These are phyloP conservation scores for Gambusia affinis DNA, from an alignment of 2,113 vertebrate genomes.

Conservation along the genomic window DNA sequence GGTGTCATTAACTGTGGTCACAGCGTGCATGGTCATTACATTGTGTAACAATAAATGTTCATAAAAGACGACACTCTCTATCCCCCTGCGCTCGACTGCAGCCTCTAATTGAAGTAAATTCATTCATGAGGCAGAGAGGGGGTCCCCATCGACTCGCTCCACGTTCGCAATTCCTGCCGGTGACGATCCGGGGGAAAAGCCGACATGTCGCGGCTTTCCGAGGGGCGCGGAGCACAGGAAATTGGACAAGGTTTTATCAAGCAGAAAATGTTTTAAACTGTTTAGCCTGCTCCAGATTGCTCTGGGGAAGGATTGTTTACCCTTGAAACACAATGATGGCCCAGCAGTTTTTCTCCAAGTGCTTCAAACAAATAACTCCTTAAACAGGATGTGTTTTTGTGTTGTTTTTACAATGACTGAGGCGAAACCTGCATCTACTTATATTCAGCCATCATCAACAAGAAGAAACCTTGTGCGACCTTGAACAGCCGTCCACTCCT, in stretches of 20 bases:
- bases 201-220: constrained; percentile 33
- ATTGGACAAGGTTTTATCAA: constrained; percentile 70
- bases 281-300: constrained; percentile 43
- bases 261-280: constrained; percentile 64
- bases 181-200: constrained; percentile 20
- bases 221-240: constrained; percentile 50
- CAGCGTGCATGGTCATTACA: constrained; percentile 62
- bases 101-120: constrained; percentile 71
- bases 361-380: constrained; percentile 20
- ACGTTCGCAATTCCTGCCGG: constrained; percentile 45
- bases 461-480: background rate
- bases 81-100: constrained; percentile 51
- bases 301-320: constrained; percentile 53
- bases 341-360: constrained; percentile 6
- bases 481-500: background rate
- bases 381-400: background rate
- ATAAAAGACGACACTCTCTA: constrained; percentile 58
- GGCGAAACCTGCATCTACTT: background rate
- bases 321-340: constrained; percentile 48
- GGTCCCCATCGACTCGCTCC: constrained; percentile 48
- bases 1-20: constrained; percentile 69
- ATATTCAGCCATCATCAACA: background rate
- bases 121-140: constrained; percentile 36
- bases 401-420: background rate
- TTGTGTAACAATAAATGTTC: constrained; percentile 74